These are phyloP conservation scores for Limosa lapponica DNA, from an alignment of 2,797 vertebrate species.

Conservation along the genomic window DNA sequence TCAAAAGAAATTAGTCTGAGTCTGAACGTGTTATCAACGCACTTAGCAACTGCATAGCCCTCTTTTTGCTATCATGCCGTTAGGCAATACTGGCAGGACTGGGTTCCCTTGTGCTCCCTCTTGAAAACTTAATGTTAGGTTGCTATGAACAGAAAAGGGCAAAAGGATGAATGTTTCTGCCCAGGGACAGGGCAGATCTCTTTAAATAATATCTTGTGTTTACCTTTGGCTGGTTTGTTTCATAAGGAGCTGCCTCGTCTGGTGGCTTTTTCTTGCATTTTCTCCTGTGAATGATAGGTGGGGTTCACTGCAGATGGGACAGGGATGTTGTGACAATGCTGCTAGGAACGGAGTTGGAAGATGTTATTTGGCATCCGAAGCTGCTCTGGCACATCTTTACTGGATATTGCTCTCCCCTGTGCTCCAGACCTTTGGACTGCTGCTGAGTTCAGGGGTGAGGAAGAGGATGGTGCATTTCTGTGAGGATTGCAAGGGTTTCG, in stretches of 20 bases:
- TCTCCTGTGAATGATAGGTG: neutral
- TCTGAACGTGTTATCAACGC: neutral
- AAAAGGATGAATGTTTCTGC: neutral
- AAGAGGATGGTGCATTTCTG: neutral
- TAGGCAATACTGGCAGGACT: neutral
- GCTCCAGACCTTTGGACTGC: neutral
- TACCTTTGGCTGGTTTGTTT: neutral
- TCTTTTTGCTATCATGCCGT: accelerated
- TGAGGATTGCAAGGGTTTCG: neutral
- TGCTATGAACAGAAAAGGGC: neutral
- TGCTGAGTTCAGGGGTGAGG: neutral
- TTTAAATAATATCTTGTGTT: neutral
- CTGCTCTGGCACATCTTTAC: neutral
- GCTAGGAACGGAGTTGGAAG: neutral
- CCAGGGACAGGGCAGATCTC: neutral
- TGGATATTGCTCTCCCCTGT: neutral
- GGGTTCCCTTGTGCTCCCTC: neutral
- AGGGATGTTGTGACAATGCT: neutral
- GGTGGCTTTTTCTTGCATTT: neutral
- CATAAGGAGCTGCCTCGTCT: neutral
- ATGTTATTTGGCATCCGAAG: neutral
- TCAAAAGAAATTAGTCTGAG: neutral
- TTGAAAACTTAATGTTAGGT: neutral
- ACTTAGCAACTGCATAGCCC: neutral
- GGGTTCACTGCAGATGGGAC: neutral